A percentile compares a stretch with the other conserved stretches of the same genome.
These are phyloP conservation scores for Drosophila fulvimacula DNA, from an alignment of 2,888 invertebrate species.

Conservation along the genomic window DNA sequence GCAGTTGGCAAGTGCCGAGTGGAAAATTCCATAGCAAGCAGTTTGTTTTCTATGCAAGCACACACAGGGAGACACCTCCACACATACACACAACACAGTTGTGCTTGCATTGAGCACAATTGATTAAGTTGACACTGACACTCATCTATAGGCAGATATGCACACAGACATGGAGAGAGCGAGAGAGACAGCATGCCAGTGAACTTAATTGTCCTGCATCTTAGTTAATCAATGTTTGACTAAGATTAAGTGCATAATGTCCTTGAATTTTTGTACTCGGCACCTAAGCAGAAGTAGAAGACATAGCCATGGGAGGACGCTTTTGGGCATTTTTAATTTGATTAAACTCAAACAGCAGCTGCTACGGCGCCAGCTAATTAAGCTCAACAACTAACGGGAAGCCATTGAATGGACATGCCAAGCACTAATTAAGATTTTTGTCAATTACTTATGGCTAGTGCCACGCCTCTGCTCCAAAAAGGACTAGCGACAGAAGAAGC, in stretches of 20 bases:
- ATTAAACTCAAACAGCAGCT: conserved; percentile 68
- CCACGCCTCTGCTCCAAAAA: conserved; percentile 49
- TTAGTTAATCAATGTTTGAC: conserved; percentile 59
- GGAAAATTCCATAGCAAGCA: conserved; percentile 73
- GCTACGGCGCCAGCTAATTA: conserved; percentile 59
- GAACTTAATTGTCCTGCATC: conserved; percentile 40
- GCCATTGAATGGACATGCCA: conserved; percentile 77
- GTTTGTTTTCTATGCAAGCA: conserved; percentile 71
- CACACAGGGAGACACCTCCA: background rate
- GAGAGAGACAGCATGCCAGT: background rate
- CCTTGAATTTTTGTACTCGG: conserved; percentile 23
- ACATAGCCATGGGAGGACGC: conserved; percentile 1
- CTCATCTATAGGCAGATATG: conserved; percentile 13
- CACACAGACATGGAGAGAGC: background rate
- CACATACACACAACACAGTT: conserved; percentile 11
- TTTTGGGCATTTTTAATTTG: conserved; percentile 69
- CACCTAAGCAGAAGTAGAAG: too few relatives aligned
- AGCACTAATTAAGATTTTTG: conserved; percentile 80
- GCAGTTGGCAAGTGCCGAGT: conserved; percentile 76
- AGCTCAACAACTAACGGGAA: conserved; percentile 70
- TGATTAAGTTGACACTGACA: conserved; percentile 57
- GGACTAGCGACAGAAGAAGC: background rate
- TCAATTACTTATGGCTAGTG: conserved; percentile 77
- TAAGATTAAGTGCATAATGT: conserved; percentile 42
- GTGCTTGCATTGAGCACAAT: conserved; percentile 25